Percentiles rank a stretch among this genome's conserved stretches.
Conservation (phyloP, 2,113 vertebrate species). For the Sceloporus tristichus region DNA sequence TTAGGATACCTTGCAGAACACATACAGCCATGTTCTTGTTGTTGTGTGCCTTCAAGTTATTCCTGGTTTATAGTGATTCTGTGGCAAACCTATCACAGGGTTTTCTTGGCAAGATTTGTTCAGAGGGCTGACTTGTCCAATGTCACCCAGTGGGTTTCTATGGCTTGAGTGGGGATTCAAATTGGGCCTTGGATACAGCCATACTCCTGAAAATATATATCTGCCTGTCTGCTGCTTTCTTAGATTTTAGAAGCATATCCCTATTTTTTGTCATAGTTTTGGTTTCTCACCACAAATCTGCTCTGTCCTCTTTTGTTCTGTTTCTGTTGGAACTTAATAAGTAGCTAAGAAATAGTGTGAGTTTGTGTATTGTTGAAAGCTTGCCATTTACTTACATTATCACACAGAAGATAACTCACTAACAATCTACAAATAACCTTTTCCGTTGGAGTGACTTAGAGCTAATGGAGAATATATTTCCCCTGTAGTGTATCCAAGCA, state of each 20-base stretch:
- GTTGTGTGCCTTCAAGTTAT: too few species aligned
- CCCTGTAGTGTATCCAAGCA: slow-evolving; percentile 18
- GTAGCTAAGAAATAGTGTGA: not conserved
- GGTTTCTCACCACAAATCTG: not conserved
- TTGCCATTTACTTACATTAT: slow-evolving; percentile 21
- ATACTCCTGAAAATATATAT: too few species aligned
- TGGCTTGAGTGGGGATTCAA: too few species aligned
- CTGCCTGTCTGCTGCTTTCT: too few species aligned
- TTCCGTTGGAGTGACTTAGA: slow-evolving; percentile 21
- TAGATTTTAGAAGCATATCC: not conserved
- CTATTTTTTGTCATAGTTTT: not conserved
- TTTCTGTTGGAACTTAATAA: not conserved
- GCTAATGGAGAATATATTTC: slow-evolving; percentile 25
- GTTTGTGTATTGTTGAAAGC: not conserved
- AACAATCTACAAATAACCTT: not conserved
- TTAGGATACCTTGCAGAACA: too few species aligned
- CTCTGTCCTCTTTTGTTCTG: not conserved
- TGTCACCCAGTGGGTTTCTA: too few species aligned
- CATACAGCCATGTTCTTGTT: too few species aligned
- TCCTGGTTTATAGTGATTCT: too few species aligned
- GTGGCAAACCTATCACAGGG: too few species aligned
- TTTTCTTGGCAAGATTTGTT: too few species aligned
- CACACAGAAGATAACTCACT: not conserved
- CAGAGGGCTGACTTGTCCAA: too few species aligned
- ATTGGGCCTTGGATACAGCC: too few species aligned